Conservation (phyloP, 2,888 invertebrate genomes). For the Drosophila subsilvestris region DNA sequence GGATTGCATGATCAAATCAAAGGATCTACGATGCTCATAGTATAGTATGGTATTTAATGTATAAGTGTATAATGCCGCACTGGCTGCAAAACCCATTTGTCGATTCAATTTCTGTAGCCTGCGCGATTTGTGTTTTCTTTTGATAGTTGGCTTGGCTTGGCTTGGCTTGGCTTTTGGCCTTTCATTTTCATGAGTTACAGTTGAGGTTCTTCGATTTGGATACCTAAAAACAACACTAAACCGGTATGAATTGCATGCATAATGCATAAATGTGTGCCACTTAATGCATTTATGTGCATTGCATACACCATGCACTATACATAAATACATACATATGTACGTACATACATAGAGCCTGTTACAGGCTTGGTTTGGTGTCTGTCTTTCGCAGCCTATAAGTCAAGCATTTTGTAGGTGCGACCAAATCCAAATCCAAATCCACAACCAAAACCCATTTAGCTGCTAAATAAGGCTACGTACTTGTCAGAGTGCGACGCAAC, state of each 20-base stretch:
- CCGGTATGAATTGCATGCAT: slow-evolving; percentile 48
- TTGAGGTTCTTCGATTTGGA: slow-evolving; percentile 47
- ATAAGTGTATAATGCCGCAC: slow-evolving; percentile 26
- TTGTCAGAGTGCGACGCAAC: slow-evolving; percentile 17
- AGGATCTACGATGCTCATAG: not conserved
- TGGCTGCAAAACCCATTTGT: slow-evolving; percentile 53
- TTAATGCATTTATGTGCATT: slow-evolving; percentile 30
- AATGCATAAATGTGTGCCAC: slow-evolving; percentile 42
- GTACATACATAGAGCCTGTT: too few species aligned
- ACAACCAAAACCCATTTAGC: slow-evolving; percentile 16
- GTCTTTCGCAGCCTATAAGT: slow-evolving; percentile 2
- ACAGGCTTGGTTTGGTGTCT: slow-evolving; percentile 7
- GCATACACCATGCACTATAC: not conserved
- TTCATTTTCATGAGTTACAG: slow-evolving; percentile 70
- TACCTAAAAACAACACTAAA: slow-evolving; percentile 36
- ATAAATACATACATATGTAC: slow-evolving; percentile 5
- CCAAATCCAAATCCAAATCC: slow-evolving; percentile 9
- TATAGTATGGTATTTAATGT: not conserved
- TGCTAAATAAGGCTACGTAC: slow-evolving; percentile 19
- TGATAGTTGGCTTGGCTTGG: slow-evolving; percentile 38
- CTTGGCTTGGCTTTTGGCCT: slow-evolving; percentile 64
- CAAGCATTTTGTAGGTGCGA: slow-evolving; percentile 40
- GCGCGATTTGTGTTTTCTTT: slow-evolving; percentile 31
- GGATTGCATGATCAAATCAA: not conserved
- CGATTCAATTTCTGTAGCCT: slow-evolving; percentile 32